These are phyloP conservation scores for Eupithecia dodoneata DNA, from an alignment of 2,888 invertebrate species.

Conservation along the genomic window DNA sequence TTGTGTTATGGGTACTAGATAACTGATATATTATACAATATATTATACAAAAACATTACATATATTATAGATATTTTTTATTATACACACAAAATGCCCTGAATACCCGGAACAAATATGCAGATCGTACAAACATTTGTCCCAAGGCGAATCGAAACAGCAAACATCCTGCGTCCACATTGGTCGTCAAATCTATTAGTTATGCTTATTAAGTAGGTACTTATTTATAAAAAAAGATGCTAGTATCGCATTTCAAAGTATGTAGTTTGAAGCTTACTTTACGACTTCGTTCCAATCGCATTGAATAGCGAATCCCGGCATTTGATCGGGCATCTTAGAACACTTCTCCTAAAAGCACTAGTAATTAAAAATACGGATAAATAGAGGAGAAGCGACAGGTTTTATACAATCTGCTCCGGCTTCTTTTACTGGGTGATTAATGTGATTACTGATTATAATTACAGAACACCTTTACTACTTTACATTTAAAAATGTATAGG, in stretches of 20 bases:
- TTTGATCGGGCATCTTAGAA: slow-evolving; percentile 53
- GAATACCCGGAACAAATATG: no score
- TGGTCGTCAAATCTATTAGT: no score
- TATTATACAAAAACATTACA: no score
- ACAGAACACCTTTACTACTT: background rate
- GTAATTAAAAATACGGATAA: background rate
- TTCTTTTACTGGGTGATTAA: background rate
- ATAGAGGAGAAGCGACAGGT: background rate
- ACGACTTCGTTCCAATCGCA: slow-evolving; percentile 83
- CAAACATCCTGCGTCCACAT: no score
- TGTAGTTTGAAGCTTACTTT: slow-evolving; percentile 58
- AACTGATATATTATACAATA: no score
- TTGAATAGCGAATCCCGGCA: slow-evolving; percentile 78
- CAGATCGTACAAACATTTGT: no score
- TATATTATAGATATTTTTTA: no score
- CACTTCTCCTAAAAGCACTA: background rate
- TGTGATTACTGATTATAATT: no score
- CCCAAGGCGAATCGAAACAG: no score
- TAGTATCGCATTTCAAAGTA: background rate
- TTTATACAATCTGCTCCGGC: background rate
- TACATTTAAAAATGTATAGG: no score
- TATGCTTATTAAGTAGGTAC: background rate
- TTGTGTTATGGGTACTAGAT: no score
- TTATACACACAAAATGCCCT: no score
- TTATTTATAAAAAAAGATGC: background rate